phyloP scores from a whole-genome alignment of 2,797 vertebrate species.

The Sitta carolinensis region DNA sequence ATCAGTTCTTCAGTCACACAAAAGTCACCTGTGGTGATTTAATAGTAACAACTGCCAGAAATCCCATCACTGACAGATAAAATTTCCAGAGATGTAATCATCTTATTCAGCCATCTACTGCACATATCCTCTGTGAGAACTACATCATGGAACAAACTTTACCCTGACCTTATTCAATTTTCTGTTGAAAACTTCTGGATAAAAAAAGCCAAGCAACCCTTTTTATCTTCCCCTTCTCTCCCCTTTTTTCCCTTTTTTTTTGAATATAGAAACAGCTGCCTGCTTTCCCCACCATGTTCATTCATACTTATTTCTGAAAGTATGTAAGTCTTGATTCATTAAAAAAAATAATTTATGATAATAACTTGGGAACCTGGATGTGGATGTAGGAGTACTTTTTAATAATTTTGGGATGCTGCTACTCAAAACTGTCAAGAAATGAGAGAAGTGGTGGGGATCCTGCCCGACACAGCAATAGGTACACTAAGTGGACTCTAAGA shows the following conservation, averaged over 20 bases:
- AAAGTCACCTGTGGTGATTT: background rate
- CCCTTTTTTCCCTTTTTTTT: fast-evolving
- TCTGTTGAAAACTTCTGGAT: background rate
- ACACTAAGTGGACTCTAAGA: background rate
- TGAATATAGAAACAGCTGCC: background rate
- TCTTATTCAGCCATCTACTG: background rate
- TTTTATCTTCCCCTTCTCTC: no score
- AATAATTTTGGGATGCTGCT: background rate
- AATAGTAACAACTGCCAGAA: background rate
- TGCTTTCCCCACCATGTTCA: background rate
- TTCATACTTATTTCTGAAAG: background rate
- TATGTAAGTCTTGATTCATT: background rate
- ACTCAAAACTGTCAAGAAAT: background rate
- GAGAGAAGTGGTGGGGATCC: background rate
- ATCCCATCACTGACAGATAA: background rate
- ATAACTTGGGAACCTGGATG: background rate
- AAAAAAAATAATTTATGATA: background rate
- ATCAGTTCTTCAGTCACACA: background rate
- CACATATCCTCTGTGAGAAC: background rate
- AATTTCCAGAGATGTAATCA: background rate
- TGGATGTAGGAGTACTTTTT: background rate
- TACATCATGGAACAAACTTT: background rate
- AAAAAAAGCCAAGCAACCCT: background rate
- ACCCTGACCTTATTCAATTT: background rate
- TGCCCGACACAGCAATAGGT: fast-evolving